These are phyloP conservation scores for Gymnothorax reevesii DNA, from an alignment of 2,797 vertebrate genomes.

Conservation along the genomic window DNA sequence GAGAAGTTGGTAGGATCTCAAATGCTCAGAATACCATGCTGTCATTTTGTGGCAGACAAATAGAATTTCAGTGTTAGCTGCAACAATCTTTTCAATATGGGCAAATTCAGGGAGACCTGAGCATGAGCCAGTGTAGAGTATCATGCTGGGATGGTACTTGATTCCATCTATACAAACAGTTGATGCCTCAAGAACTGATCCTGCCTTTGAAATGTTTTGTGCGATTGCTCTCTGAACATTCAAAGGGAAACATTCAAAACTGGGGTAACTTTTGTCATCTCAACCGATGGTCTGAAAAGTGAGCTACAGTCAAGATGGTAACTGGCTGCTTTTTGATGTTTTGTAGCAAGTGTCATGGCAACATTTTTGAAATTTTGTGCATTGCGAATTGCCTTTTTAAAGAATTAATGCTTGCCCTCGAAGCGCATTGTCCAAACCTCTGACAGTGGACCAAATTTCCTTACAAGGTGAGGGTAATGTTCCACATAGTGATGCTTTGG, in stretches of 20 bases:
- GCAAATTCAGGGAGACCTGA: neutral
- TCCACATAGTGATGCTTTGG: conserved; percentile 46
- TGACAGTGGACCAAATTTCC: conserved; percentile 38
- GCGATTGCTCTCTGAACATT: no score
- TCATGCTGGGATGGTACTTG: no score
- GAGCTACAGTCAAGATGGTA: conserved; percentile 46
- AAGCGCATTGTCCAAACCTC: conserved; percentile 45
- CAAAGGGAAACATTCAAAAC: no score
- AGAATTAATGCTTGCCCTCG: conserved; percentile 42
- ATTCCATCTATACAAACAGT: no score
- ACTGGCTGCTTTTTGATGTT: conserved; percentile 42
- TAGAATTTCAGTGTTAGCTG: neutral
- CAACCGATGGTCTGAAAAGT: conserved; percentile 45
- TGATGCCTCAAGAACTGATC: no score
- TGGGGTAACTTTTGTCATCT: no score
- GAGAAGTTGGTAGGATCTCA: conserved; percentile 38
- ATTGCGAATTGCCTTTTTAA: conserved; percentile 41
- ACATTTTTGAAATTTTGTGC: conserved; percentile 45
- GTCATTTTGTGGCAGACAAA: neutral
- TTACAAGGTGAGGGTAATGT: conserved; percentile 45
- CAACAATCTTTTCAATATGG: neutral
- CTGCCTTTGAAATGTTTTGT: no score
- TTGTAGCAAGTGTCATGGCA: conserved; percentile 37
- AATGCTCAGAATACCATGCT: conserved; percentile 18
- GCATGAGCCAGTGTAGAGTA: no score